Conservation (phyloP, 2,888 invertebrate species). For the Eupithecia pulchellata region DNA sequence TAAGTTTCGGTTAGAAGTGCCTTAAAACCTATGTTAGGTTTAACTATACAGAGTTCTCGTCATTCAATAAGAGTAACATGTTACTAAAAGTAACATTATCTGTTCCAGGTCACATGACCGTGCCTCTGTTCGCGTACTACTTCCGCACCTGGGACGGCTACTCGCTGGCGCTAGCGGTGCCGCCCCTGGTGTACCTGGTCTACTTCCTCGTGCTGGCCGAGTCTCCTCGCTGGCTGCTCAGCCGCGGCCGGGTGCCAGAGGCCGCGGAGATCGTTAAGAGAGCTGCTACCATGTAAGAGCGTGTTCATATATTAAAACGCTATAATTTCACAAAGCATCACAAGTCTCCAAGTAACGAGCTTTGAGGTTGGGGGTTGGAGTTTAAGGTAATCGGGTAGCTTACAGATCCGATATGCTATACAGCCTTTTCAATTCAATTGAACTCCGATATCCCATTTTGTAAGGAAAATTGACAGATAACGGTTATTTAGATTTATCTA, state of each 20-base stretch:
- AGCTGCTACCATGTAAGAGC: constrained; percentile 85
- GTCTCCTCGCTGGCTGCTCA: constrained; percentile 92
- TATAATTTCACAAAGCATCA: neutral
- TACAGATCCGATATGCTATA: no score
- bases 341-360: no score
- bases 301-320: no score
- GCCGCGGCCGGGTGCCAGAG: constrained; percentile 87
- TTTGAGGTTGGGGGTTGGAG: no score
- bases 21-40: no score
- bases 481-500: neutral
- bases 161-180: constrained; percentile 87
- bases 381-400: no score
- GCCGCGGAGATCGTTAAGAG: constrained; percentile 87
- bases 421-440: neutral
- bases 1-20: no score
- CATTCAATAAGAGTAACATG: no score
- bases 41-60: no score
- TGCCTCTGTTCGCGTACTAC: constrained; percentile 87
- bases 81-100: neutral
- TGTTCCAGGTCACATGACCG: constrained; percentile 83
- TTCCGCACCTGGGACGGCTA: constrained; percentile 88
- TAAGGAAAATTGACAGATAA: neutral
- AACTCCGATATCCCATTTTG: neutral
- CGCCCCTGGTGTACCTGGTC: constrained; percentile 85
- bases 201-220: constrained; percentile 91